Evolutionary conservation across 2,888 invertebrate genomes (phyloP).

Genomic region (Serripes groenlandicus): DNA sequence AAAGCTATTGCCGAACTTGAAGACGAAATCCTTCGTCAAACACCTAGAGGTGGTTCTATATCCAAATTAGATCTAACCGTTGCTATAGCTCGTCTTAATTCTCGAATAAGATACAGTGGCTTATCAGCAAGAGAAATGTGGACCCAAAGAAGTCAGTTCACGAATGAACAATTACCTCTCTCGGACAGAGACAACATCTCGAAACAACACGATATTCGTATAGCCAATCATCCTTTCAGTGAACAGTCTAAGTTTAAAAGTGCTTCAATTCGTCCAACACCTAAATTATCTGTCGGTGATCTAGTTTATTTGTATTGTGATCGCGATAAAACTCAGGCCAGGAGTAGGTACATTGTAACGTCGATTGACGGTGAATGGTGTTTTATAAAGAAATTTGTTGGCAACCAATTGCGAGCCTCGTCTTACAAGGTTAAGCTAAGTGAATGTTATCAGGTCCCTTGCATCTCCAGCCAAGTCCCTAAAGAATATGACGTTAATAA

Average conservation of each 20-base stretch:
- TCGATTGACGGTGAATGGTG: slow-evolving; percentile 25
- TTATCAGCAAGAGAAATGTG: slow-evolving; percentile 66
- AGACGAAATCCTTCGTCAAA: slow-evolving; percentile 61
- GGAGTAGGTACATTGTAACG: slow-evolving; percentile 14
- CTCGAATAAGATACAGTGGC: slow-evolving; percentile 50
- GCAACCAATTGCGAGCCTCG: slow-evolving; percentile 1
- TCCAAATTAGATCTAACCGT: slow-evolving; percentile 35
- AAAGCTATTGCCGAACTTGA: slow-evolving; percentile 69
- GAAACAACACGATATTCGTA: background rate
- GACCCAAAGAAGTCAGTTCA: slow-evolving; percentile 66
- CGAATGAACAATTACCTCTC: slow-evolving; percentile 59
- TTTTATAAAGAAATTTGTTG: slow-evolving; percentile 6
- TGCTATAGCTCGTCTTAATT: slow-evolving; percentile 56
- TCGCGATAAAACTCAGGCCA: background rate
- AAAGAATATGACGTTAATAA: too few relatives aligned
- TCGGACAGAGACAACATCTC: slow-evolving; percentile 53
- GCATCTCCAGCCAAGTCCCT: too few relatives aligned
- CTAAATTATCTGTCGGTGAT: slow-evolving; percentile 6
- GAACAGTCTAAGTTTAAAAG: slow-evolving; percentile 2
- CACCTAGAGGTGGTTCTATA: slow-evolving; percentile 53
- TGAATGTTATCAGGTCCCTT: slow-evolving; percentile 21
- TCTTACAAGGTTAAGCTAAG: slow-evolving; percentile 16
- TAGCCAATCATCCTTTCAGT: slow-evolving; percentile 16
- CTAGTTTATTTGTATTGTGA: slow-evolving; percentile 8
- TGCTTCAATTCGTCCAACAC: background rate